Conservation (phyloP, 2,888 invertebrate species). For the Hetaerina titia region DNA sequence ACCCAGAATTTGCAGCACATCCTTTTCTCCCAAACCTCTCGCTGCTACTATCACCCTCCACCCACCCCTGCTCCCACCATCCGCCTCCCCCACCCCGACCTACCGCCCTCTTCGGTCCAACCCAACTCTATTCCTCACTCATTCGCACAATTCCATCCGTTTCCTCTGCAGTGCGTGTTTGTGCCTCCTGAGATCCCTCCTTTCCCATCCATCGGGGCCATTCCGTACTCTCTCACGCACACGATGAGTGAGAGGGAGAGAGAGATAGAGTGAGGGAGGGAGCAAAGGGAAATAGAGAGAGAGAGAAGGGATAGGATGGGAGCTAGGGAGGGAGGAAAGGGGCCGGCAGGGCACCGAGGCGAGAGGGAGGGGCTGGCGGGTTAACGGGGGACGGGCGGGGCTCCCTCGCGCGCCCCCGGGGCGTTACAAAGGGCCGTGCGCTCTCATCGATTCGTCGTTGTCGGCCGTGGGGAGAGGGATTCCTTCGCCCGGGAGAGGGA, state of each 20-base stretch:
- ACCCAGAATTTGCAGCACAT: conserved; percentile 33
- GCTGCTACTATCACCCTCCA: no score
- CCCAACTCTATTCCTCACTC: conserved; percentile 3
- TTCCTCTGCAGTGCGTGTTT: conserved; percentile 60
- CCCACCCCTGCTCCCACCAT: no score
- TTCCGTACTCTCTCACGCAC: conserved; percentile 29
- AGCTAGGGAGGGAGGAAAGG: neutral
- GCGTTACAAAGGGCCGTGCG: conserved; percentile 67
- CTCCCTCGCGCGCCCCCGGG: conserved; percentile 46
- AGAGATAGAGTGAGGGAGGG: neutral
- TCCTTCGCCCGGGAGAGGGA: conserved; percentile 63
- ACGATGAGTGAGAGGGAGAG: neutral
- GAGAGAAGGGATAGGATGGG: neutral
- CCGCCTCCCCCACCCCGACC: no score
- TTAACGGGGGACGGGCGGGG: neutral
- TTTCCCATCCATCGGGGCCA: conserved; percentile 56
- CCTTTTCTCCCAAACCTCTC: neutral
- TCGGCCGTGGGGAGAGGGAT: conserved; percentile 50
- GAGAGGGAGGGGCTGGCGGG: neutral
- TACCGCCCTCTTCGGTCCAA: no score
- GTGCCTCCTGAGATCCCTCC: neutral
- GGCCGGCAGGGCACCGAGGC: neutral
- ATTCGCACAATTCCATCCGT: conserved; percentile 53
- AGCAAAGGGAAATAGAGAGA: neutral
- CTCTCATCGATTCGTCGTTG: conserved; percentile 62